phyloP scores from a whole-genome alignment of 2,888 invertebrate genomes.

The Noctua pronuba region DNA sequence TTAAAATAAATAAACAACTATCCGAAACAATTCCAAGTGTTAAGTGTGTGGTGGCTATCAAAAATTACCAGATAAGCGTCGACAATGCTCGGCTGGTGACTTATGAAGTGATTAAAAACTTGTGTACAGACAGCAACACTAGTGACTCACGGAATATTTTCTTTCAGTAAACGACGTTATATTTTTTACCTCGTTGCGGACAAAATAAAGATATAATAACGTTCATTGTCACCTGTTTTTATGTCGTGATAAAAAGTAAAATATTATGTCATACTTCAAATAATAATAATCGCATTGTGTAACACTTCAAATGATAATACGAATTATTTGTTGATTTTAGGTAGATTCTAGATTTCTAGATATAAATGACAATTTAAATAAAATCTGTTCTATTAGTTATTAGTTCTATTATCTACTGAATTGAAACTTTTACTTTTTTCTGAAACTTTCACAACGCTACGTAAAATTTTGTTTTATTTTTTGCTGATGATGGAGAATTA shows the following conservation, averaged over 20 bases:
- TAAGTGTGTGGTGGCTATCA: conserved; percentile 89
- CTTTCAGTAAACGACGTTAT: conserved; percentile 14
- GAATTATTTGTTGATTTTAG: not conserved
- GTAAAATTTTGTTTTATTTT: conserved; percentile 28
- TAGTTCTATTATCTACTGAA: not conserved
- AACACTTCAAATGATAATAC: conserved; percentile 16
- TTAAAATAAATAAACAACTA: conserved; percentile 88
- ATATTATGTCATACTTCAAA: conserved; percentile 32
- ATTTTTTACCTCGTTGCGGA: conserved; percentile 37
- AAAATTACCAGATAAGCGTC: conserved; percentile 88
- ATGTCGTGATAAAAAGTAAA: conserved; percentile 10
- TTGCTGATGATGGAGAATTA: conserved; percentile 45
- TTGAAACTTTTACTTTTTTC: not conserved
- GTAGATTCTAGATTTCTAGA: not conserved
- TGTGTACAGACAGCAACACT: conserved; percentile 74
- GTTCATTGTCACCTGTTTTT: conserved; percentile 41
- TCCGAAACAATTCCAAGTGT: conserved; percentile 88
- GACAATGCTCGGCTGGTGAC: conserved; percentile 86
- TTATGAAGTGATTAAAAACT: conserved; percentile 88
- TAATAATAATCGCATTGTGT: conserved; percentile 20
- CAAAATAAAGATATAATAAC: conserved; percentile 20
- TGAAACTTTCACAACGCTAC: conserved; percentile 11
- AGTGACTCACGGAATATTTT: conserved; percentile 21
- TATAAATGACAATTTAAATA: not conserved
- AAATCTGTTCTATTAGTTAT: not conserved